phyloP scores from a whole-genome alignment of 2,888 invertebrate species.

The Leptarthrus brevirostris region DNA sequence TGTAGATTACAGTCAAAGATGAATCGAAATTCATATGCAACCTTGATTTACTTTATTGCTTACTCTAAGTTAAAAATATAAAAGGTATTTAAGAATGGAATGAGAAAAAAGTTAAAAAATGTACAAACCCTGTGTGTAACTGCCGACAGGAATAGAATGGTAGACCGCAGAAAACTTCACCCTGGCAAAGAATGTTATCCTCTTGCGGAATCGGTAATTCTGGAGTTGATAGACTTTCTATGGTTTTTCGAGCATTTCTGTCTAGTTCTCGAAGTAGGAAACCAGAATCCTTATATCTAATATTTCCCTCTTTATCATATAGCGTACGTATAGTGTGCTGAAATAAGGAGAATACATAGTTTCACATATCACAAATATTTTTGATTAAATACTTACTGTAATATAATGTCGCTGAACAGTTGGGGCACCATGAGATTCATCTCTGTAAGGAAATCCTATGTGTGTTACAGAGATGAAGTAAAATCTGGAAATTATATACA shows the following conservation, averaged over 20 bases:
- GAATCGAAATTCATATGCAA: too few relatives aligned
- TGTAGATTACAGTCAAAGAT: too few relatives aligned
- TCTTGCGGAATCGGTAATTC: conserved; percentile 59
- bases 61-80: too few relatives aligned
- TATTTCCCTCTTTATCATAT: conserved; percentile 59
- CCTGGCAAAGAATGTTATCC: conserved; percentile 59
- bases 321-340: conserved; percentile 60
- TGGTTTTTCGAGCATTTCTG: conserved; percentile 60
- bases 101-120: too few relatives aligned
- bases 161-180: conserved; percentile 60
- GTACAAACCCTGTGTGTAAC: conserved; percentile 57
- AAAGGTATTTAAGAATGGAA: too few relatives aligned
- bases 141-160: conserved; percentile 59
- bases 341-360: conserved; percentile 10
- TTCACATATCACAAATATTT: background rate
- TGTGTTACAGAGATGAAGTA: conserved; percentile 62
- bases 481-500: conserved; percentile 59
- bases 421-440: conserved; percentile 62
- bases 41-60: too few relatives aligned
- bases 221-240: conserved; percentile 61
- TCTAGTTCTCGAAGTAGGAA: conserved; percentile 62
- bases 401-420: conserved; percentile 69
- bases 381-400: conserved; percentile 64
- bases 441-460: conserved; percentile 71
- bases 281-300: conserved; percentile 61